Conservation (phyloP, 2,113 vertebrate genomes). For the Petromus typicus region DNA sequence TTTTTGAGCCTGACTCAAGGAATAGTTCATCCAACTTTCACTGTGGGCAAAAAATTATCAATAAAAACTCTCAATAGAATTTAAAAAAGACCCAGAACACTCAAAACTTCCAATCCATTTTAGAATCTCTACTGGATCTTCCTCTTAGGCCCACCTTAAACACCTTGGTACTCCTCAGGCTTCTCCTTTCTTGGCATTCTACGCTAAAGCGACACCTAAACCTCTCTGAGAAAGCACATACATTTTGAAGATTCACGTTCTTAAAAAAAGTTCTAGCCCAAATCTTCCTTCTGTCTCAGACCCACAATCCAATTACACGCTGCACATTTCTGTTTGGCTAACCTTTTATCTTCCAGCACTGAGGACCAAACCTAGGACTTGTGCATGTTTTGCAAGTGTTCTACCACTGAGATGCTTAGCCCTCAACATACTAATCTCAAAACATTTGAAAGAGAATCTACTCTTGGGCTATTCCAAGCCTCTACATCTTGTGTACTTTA, state of each 20-base stretch:
- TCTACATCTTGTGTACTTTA: not conserved
- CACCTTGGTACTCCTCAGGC: not conserved
- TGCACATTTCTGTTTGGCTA: not conserved
- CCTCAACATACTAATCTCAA: not conserved
- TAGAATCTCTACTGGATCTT: conserved; percentile 9
- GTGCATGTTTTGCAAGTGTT: not conserved
- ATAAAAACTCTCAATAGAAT: conserved; percentile 25
- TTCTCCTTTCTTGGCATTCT: conserved; percentile 13
- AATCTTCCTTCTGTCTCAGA: not conserved
- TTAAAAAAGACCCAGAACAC: conserved; percentile 6
- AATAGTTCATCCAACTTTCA: conserved; percentile 1
- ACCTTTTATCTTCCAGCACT: not conserved
- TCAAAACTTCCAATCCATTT: conserved; percentile 2
- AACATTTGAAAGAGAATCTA: not conserved
- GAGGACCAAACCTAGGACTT: not conserved
- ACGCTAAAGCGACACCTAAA: not conserved
- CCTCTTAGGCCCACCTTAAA: not conserved
- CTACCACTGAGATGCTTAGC: not conserved
- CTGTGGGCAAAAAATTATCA: not conserved
- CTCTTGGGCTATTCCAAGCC: conserved; percentile 8
- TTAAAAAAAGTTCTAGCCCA: not conserved
- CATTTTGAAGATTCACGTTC: not conserved
- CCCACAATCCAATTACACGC: not conserved
- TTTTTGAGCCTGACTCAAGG: conserved; percentile 18
- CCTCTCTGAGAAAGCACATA: conserved; percentile 11